A percentile compares a stretch with the other conserved stretches of the same genome.
These are phyloP conservation scores for Drosophila pegasa DNA, from an alignment of 2,888 invertebrate genomes.

Conservation along the genomic window DNA sequence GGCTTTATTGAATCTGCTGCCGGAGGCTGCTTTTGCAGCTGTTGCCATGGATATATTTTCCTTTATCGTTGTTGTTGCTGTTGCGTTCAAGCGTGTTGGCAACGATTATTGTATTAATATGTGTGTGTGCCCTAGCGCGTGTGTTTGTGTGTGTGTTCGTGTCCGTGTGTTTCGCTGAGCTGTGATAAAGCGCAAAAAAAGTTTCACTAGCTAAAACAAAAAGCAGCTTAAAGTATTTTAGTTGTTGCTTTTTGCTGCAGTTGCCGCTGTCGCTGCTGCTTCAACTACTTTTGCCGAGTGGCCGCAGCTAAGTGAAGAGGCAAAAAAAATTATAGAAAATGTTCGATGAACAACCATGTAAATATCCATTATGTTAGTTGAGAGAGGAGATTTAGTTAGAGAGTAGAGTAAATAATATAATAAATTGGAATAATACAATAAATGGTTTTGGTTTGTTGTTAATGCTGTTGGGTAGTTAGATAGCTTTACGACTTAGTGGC, in stretches of 20 bases:
- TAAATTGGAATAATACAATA: no score
- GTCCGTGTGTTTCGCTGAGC: slow-evolving; percentile 6
- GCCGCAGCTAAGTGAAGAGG: slow-evolving; percentile 12
- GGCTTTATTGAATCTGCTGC: slow-evolving; percentile 65
- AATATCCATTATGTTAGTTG: slow-evolving; percentile 14
- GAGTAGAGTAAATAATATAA: no score
- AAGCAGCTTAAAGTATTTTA: slow-evolving; percentile 59
- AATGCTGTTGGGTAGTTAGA: no score
- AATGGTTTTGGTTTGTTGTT: no score
- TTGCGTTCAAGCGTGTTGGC: slow-evolving; percentile 10
- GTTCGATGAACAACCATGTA: neutral
- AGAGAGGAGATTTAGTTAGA: neutral
- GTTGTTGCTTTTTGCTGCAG: slow-evolving; percentile 15
- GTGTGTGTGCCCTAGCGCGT: neutral
- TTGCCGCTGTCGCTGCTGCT: neutral
- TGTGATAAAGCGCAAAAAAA: slow-evolving; percentile 52
- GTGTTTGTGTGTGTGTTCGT: slow-evolving; percentile 7
- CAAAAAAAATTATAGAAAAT: neutral
- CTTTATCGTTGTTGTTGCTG: slow-evolving; percentile 16
- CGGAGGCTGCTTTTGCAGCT: slow-evolving; percentile 40
- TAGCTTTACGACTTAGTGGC: neutral
- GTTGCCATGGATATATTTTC: slow-evolving; percentile 39
- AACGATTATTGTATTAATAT: slow-evolving; percentile 37
- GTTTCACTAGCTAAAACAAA: slow-evolving; percentile 43
- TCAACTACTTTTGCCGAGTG: slow-evolving; percentile 9